Conservation (phyloP, 2,888 invertebrate species). For the Cartodere bifasciata region DNA sequence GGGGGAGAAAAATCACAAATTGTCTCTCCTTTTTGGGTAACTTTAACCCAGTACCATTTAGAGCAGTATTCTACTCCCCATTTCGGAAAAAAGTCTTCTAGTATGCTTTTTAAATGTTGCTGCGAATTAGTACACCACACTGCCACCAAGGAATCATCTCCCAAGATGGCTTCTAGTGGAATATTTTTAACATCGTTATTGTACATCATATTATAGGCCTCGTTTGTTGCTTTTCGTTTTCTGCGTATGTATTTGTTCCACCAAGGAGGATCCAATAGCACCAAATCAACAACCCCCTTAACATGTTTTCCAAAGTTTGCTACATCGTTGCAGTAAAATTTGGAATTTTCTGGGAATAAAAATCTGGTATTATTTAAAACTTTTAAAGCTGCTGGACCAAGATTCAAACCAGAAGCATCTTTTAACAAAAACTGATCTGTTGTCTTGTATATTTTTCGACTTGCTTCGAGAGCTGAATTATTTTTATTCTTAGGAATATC, state of each 20-base stretch:
- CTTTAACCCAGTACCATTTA: conserved; percentile 85
- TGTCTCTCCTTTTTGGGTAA: conserved; percentile 54
- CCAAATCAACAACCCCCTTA: conserved; percentile 54
- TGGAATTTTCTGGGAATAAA: conserved; percentile 53
- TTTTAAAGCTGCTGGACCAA: conserved; percentile 38
- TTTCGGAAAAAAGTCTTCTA: conserved; percentile 57
- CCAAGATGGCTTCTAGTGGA: conserved; percentile 52
- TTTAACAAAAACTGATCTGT: conserved; percentile 24
- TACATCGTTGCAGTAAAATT: conserved; percentile 56
- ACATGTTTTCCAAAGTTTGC: conserved; percentile 39
- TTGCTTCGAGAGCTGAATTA: conserved; percentile 28
- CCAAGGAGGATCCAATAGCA: conserved; percentile 94
- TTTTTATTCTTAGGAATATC: too few species aligned
- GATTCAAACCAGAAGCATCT: conserved; percentile 43
- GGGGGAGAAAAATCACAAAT: conserved; percentile 53
- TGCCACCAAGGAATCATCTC: conserved; percentile 54
- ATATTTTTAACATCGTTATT: conserved; percentile 60
- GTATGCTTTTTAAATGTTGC: conserved; percentile 53
- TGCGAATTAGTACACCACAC: conserved; percentile 89
- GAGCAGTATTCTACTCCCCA: conserved; percentile 65
- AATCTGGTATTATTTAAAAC: conserved; percentile 37
- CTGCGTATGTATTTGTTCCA: conserved; percentile 88
- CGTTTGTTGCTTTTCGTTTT: conserved; percentile 48
- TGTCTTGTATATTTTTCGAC: conserved; percentile 32
- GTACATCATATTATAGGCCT: conserved; percentile 64